Evolutionary conservation across 2,797 vertebrate species (phyloP).

Genomic region (Podargus strigoides): DNA sequence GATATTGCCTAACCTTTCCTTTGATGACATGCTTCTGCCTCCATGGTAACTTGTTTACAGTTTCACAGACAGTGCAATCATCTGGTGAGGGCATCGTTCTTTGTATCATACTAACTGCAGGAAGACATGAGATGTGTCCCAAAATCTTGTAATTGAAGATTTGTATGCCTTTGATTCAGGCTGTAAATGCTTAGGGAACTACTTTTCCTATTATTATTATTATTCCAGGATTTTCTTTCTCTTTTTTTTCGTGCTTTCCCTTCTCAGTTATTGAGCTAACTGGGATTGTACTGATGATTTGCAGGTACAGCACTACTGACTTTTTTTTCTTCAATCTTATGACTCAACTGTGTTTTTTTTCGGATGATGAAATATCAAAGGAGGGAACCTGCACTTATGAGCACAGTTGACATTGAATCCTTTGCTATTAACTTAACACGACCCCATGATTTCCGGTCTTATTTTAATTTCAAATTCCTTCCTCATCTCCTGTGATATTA

Average conservation of each 20-base stretch:
- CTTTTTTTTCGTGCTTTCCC: background rate
- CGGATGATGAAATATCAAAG: background rate
- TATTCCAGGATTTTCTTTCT: background rate
- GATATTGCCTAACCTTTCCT: background rate
- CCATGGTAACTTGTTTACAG: background rate
- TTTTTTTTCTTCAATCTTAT: background rate
- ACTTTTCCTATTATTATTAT: background rate
- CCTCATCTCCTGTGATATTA: background rate
- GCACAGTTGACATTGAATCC: background rate
- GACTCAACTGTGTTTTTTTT: background rate
- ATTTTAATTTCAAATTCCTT: conserved; percentile 3
- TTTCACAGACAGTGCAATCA: background rate
- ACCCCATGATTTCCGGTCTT: background rate
- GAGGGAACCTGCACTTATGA: background rate
- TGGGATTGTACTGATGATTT: background rate
- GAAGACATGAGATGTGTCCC: background rate
- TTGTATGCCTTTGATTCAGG: background rate
- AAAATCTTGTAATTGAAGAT: background rate
- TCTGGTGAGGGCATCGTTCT: background rate
- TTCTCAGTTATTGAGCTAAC: background rate
- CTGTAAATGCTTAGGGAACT: background rate
- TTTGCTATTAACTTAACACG: background rate
- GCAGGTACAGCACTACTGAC: background rate
- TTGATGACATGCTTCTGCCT: background rate
- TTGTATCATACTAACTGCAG: background rate